Conservation (phyloP, 2,888 invertebrate species). For the Ptilodon capucinus region DNA sequence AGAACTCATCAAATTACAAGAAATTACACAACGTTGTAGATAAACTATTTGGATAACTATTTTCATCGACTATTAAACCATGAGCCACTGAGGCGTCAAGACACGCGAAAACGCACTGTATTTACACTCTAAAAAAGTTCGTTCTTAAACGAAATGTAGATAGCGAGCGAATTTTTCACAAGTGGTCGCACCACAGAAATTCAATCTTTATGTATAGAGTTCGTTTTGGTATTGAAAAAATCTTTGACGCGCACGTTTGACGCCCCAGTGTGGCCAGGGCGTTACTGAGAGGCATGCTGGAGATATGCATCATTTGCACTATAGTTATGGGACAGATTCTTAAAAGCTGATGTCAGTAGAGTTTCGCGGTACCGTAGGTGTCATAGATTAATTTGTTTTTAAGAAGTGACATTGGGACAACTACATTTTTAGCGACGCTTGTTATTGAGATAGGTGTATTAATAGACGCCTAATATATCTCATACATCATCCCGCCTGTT, state of each 20-base stretch:
- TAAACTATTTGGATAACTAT: not conserved
- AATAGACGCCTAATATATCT: not conserved
- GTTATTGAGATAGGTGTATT: not conserved
- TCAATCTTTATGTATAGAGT: too few species aligned
- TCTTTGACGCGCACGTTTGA: too few species aligned
- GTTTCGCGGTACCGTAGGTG: conserved; percentile 43
- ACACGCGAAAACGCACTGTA: too few species aligned
- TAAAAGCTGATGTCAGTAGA: conserved; percentile 53
- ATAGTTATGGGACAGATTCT: conserved; percentile 39
- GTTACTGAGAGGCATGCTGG: not conserved
- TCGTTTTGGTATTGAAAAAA: too few species aligned
- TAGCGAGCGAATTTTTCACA: too few species aligned
- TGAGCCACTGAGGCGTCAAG: too few species aligned
- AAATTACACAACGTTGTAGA: not conserved
- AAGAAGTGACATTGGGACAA: conserved; percentile 1
- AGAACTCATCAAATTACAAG: too few species aligned
- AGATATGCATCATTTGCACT: conserved; percentile 8
- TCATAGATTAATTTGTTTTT: conserved; percentile 21
- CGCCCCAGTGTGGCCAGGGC: too few species aligned
- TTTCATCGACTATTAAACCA: not conserved
- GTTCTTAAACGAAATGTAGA: too few species aligned
- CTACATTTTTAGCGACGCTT: not conserved
- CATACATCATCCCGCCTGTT: too few species aligned
- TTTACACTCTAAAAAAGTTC: too few species aligned
- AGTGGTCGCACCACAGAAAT: too few species aligned